Conservation (phyloP, 2,113 vertebrate species). For the Seriola dumerili region DNA sequence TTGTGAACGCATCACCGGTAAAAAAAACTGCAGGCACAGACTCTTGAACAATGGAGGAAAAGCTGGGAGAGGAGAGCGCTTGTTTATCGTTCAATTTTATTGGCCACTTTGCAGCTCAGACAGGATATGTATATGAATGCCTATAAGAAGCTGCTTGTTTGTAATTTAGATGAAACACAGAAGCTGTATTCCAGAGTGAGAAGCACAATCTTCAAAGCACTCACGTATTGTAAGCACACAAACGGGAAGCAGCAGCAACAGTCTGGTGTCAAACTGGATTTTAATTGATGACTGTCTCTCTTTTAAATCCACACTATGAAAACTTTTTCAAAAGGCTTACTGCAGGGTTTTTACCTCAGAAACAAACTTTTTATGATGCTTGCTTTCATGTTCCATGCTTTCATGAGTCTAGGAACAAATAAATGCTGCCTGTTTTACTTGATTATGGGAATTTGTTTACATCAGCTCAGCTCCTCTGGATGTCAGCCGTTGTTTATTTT, state of each 20-base stretch:
- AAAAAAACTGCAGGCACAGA: slow-evolving; percentile 15
- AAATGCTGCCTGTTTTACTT: slow-evolving; percentile 23
- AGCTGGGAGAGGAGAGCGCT: slow-evolving; percentile 16
- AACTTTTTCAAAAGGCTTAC: slow-evolving; percentile 39
- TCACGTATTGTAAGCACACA: slow-evolving; percentile 24
- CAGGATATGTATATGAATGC: slow-evolving; percentile 18
- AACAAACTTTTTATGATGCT: slow-evolving; percentile 28
- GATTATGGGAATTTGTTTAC: slow-evolving; percentile 35
- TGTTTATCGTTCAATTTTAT: slow-evolving; percentile 7
- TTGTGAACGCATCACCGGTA: slow-evolving; percentile 32
- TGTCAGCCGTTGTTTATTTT: slow-evolving; percentile 30
- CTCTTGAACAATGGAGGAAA: slow-evolving; percentile 30
- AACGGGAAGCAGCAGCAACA: slow-evolving; percentile 34
- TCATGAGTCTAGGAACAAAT: slow-evolving; percentile 24
- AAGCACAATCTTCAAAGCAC: slow-evolving; percentile 43
- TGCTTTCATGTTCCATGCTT: slow-evolving; percentile 6
- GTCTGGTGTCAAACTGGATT: slow-evolving; percentile 45
- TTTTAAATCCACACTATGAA: slow-evolving; percentile 30
- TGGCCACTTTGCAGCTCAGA: slow-evolving; percentile 27
- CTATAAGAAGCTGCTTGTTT: slow-evolving; percentile 24
- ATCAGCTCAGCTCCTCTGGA: slow-evolving; percentile 24
- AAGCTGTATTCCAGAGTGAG: slow-evolving; percentile 5
- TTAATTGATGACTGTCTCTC: slow-evolving; percentile 42
- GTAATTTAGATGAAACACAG: slow-evolving; percentile 43
- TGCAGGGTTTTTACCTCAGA: slow-evolving; percentile 12